Conservation (phyloP, 2,888 invertebrate genomes). For the Andrena flavipes region DNA sequence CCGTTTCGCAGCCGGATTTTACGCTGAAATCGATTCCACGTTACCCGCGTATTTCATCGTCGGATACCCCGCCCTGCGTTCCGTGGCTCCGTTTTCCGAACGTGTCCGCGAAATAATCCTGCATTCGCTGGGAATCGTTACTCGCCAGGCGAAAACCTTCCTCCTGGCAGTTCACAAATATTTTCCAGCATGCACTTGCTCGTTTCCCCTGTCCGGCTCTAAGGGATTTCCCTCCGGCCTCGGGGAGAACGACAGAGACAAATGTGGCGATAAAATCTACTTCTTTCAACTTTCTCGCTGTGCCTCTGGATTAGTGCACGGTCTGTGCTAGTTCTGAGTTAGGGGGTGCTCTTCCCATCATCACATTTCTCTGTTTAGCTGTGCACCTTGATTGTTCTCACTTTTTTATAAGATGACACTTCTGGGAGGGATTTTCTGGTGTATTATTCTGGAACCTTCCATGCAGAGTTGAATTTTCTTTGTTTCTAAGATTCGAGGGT, state of each 20-base stretch:
- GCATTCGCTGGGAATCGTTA: neutral
- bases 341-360: too few relatives aligned
- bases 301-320: too few relatives aligned
- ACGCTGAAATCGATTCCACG: constrained; percentile 31
- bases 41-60: constrained; percentile 6
- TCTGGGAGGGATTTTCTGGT: too few relatives aligned
- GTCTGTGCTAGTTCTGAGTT: too few relatives aligned
- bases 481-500: too few relatives aligned
- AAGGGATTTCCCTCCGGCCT: neutral
- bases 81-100: constrained; percentile 2
- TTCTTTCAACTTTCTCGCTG: constrained; percentile 7
- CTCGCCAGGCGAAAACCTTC: neutral
- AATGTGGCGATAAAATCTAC: constrained; percentile 13
- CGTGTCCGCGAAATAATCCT: constrained; percentile 32
- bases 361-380: too few relatives aligned
- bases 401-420: too few relatives aligned
- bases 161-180: constrained; percentile 21
- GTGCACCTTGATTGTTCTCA: too few relatives aligned
- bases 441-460: too few relatives aligned
- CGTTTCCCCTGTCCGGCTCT: too few relatives aligned
- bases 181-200: constrained; percentile 5
- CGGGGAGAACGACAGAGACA: neutral
- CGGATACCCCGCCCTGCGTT: neutral
- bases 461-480: too few relatives aligned
- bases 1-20: constrained; percentile 2